Percentiles rank a stretch among this genome's conserved stretches.
These are phyloP conservation scores for Pristis pectinata DNA, from an alignment of 2,797 vertebrate species.

Conservation along the genomic window DNA sequence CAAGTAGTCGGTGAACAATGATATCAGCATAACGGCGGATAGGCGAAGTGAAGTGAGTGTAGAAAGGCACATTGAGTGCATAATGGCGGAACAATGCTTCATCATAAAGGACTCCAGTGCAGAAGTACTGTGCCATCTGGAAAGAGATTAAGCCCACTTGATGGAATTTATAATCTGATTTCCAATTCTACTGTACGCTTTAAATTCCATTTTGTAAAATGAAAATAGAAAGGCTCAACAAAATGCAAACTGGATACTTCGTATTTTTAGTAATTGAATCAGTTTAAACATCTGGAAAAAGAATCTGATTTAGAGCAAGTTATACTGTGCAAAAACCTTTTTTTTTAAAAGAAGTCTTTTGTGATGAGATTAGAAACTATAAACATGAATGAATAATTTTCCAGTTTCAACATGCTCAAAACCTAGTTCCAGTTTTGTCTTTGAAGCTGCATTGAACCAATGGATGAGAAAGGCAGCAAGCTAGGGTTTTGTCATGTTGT, in stretches of 20 bases:
- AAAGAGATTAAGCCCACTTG: constrained; percentile 36
- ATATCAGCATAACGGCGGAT: constrained; percentile 90
- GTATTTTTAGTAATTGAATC: neutral
- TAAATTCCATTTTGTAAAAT: neutral
- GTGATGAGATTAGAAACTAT: neutral
- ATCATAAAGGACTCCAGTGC: constrained; percentile 61
- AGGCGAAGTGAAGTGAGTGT: constrained; percentile 95
- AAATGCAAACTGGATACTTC: neutral
- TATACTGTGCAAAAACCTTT: neutral
- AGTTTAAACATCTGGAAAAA: neutral
- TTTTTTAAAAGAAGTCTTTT: neutral
- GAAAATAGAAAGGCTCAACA: neutral
- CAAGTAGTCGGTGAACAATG: constrained; percentile 86
- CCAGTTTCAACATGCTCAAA: neutral
- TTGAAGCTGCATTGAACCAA: neutral
- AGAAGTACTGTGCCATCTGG: constrained; percentile 94
- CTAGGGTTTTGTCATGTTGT: neutral
- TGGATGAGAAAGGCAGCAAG: neutral
- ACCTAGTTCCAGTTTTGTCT: neutral
- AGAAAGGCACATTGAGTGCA: constrained; percentile 88
- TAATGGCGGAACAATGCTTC: constrained; percentile 75
- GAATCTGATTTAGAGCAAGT: neutral
- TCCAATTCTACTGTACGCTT: neutral
- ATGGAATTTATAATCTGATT: neutral
- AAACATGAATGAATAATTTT: neutral